phyloP scores from a whole-genome alignment of 2,797 vertebrate genomes.

The Knipowitschia caucasica region DNA sequence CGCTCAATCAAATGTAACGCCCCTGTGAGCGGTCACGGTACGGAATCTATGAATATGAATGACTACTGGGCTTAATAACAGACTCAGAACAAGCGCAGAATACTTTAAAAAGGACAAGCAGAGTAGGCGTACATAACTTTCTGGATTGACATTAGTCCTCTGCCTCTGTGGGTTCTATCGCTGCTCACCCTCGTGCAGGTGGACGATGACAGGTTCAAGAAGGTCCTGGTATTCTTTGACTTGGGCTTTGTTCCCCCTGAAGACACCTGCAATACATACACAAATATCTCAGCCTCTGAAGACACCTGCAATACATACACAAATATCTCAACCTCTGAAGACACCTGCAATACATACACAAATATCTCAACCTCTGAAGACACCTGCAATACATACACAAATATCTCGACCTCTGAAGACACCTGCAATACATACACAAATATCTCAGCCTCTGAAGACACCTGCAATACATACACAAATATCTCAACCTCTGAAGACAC shows the following conservation, averaged over 20 bases:
- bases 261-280: constrained; percentile 78
- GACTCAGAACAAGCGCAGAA: constrained; percentile 13
- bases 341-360: too few relatives aligned
- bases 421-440: too few relatives aligned
- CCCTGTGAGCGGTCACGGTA: constrained; percentile 29
- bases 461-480: too few relatives aligned
- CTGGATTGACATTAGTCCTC: neutral
- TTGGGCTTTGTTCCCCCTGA: constrained; percentile 85
- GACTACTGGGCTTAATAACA: constrained; percentile 31
- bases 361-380: too few relatives aligned
- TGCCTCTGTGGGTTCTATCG: neutral
- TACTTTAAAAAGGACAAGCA: constrained; percentile 11
- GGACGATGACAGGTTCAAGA: constrained; percentile 86
- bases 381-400: too few relatives aligned
- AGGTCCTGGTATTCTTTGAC: constrained; percentile 91
- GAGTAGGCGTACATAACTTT: constrained; percentile 10
- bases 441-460: too few relatives aligned
- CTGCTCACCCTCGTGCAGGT: constrained; percentile 83
- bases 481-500: too few relatives aligned
- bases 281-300: too few relatives aligned
- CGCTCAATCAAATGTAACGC: constrained; percentile 28
- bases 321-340: too few relatives aligned
- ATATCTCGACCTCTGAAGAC: too few relatives aligned
- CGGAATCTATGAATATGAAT: constrained; percentile 50
- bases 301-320: too few relatives aligned